phyloP scores from a whole-genome alignment of 2,113 vertebrate genomes.

The Gulo gulo region DNA sequence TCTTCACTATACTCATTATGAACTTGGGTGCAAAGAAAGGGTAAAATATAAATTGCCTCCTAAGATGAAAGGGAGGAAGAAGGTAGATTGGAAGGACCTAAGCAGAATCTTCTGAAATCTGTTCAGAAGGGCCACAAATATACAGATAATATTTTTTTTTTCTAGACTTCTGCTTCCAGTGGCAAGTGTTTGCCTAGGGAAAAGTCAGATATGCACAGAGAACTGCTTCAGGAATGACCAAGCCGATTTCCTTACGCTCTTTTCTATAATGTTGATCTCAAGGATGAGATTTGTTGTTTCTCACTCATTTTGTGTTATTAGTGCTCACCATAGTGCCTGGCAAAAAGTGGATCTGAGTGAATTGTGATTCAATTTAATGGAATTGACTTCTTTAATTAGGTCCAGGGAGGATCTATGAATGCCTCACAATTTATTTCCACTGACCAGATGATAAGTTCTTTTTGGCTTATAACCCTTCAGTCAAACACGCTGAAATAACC shows the following conservation, averaged over 20 bases:
- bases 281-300: background rate
- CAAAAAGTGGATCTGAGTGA: background rate
- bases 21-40: background rate
- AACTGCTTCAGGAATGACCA: background rate
- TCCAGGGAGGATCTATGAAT: background rate
- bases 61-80: background rate
- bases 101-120: background rate
- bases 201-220: background rate
- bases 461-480: background rate
- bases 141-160: background rate
- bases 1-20: background rate
- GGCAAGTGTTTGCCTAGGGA: background rate
- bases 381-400: background rate
- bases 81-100: background rate
- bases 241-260: background rate
- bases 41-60: background rate
- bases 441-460: background rate
- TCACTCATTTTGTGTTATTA: background rate
- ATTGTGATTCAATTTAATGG: background rate
- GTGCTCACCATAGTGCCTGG: background rate
- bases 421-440: background rate
- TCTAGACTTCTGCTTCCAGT: background rate
- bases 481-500: background rate
- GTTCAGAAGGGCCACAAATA: background rate
- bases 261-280: background rate